Base-by-base conservation (phyloP, 2,113 vertebrate species). In the Gopherus flavomarginatus region DNA sequence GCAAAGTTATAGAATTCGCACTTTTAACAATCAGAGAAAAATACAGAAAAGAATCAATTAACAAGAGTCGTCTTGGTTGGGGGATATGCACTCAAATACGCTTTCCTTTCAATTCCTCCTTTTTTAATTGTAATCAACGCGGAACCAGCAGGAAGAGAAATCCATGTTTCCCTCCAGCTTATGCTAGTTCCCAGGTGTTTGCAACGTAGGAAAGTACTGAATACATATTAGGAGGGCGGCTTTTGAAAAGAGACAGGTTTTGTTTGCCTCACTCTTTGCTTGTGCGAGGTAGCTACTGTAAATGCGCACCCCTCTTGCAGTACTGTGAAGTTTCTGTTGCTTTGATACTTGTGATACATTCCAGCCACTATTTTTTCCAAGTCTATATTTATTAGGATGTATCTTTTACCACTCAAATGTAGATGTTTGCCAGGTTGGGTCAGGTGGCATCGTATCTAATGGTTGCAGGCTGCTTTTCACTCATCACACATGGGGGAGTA, bases 141-240 rank as follows among this genome's bases (percentile, higher is more conserved):
- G 92, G 95, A 90, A 93, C 11, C 27, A 95, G 47, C 19, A 92
- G 88, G 89, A 82, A 96, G 79, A 96, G 59, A 95, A 87, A 94
- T 79, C 53, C 56, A 57, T 52, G 50, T 53, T 94, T 90, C 56
- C 93, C 92, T 86, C 57, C 92, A 94, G 89, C 31, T 72, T 77
- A 81, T 92, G 84, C 6, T 89, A 83, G 59, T 87, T 92, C 69
- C 85, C 50, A 90, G 78, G 62, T 93, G 56, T 88, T 90, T 57
- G 42, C 47, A 86, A 92, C 47, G 69, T 87, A 42, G 89, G 69
- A 56, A 83, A 42, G 80, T 82, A 27, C 53, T 38, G 86, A 92
- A 62, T 85, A 38, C 1, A 2, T 84, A 87, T 81, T 72, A 95
- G 72, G 38, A 94, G 53, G 50, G 50, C 38, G 86, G 35, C 11